A percentile compares a stretch with the other conserved stretches of the same genome.
Conservation (phyloP, 2,113 vertebrate species). For the Lipophrys pholis region DNA sequence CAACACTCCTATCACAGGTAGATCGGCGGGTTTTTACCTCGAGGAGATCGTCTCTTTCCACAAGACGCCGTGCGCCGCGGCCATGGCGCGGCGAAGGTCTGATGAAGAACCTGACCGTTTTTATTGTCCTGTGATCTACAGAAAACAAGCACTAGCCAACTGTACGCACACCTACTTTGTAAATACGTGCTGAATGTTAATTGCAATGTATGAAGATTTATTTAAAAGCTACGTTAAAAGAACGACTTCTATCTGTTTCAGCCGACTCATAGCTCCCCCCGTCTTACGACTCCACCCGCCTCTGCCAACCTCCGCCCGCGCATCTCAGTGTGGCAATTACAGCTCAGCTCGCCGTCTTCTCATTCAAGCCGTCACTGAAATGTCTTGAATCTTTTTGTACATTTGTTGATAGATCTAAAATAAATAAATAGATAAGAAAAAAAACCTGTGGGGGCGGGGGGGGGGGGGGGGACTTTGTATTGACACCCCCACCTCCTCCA, state of each 20-base stretch:
- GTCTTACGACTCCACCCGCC: constrained; percentile 32
- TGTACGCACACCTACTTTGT: constrained; percentile 77
- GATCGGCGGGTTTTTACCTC: constrained; percentile 68
- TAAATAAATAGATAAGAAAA: background rate
- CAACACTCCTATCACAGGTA: constrained; percentile 59
- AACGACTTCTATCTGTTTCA: constrained; percentile 54
- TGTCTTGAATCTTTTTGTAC: constrained; percentile 63
- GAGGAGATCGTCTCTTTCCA: constrained; percentile 64
- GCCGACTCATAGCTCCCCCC: constrained; percentile 28
- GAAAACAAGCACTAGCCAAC: constrained; percentile 69
- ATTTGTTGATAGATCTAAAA: constrained; percentile 63
- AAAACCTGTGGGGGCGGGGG: no score
- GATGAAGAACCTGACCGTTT: constrained; percentile 36
- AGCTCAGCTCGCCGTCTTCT: constrained; percentile 24
- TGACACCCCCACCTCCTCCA: background rate
- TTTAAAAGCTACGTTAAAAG: constrained; percentile 62
- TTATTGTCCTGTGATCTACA: constrained; percentile 46
- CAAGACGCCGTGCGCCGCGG: constrained; percentile 40
- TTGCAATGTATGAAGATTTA: constrained; percentile 65
- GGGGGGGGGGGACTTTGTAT: constrained; percentile 29
- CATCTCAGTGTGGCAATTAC: constrained; percentile 40
- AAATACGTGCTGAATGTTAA: constrained; percentile 80
- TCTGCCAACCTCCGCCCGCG: constrained; percentile 38
- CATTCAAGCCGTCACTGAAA: constrained; percentile 50
- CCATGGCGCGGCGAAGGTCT: constrained; percentile 35